Percentiles rank a stretch among this genome's conserved stretches.
Evolutionary conservation across 2,113 vertebrate species (phyloP).

Genomic region (Castor canadensis): DNA sequence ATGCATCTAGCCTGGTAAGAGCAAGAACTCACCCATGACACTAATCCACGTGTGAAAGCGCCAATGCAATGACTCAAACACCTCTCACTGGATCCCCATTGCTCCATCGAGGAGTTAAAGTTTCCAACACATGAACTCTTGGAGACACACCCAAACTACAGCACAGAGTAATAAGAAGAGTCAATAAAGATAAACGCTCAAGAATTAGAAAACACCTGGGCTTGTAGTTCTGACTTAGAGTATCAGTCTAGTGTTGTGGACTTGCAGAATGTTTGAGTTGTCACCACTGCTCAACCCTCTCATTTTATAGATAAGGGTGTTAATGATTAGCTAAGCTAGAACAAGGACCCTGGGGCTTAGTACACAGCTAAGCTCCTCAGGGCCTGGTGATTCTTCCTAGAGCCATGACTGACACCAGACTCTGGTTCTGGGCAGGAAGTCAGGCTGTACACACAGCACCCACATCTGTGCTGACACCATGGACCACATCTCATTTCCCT

Average conservation of each 20-base stretch:
- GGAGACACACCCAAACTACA: no score
- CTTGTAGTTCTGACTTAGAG: background rate
- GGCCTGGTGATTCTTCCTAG: background rate
- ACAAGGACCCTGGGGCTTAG: background rate
- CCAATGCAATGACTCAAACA: background rate
- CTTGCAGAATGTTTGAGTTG: background rate
- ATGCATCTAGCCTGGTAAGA: background rate
- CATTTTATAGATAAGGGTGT: background rate
- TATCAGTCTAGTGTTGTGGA: background rate
- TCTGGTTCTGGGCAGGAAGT: background rate
- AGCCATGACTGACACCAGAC: background rate
- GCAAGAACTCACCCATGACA: background rate
- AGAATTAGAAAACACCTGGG: background rate
- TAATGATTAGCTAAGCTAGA: no score
- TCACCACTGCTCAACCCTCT: background rate
- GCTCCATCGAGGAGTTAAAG: background rate
- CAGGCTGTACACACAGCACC: no score
- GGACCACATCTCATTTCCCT: background rate
- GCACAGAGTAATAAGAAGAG: background rate
- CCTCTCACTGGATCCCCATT: background rate
- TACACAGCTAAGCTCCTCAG: background rate
- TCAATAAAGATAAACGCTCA: background rate
- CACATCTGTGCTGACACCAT: background rate
- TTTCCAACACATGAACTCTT: background rate
- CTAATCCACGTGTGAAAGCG: background rate